Evolutionary conservation across 2,113 vertebrate genomes (phyloP).

Genomic region (Nothocercus julius): DNA sequence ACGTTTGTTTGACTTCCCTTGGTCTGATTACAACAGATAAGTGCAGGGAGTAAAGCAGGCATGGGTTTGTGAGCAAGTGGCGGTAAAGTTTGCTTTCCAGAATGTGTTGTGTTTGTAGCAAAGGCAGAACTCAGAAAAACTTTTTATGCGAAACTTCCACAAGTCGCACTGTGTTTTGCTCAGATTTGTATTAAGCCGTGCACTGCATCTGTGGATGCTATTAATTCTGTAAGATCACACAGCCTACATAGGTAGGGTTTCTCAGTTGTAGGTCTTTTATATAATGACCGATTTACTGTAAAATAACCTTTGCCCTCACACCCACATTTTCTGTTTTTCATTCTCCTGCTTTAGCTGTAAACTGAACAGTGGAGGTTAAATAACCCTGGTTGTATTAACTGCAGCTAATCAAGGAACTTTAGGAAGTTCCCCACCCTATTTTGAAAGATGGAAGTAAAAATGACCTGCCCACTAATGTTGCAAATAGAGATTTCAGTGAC

Average conservation of each 20-base stretch:
- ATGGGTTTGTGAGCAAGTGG: neutral
- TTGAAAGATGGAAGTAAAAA: neutral
- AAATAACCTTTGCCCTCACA: neutral
- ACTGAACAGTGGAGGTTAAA: neutral
- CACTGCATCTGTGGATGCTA: no score
- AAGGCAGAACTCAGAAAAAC: neutral
- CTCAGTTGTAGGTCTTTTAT: neutral
- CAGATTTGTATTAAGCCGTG: neutral
- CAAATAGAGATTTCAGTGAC: neutral
- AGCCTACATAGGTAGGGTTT: neutral
- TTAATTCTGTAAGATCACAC: neutral
- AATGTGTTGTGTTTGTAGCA: neutral
- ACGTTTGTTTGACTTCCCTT: conserved; percentile 68
- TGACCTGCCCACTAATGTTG: neutral
- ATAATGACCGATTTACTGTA: neutral
- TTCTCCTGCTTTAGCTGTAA: neutral
- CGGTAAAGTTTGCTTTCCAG: conserved; percentile 16
- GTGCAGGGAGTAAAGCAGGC: conserved; percentile 29
- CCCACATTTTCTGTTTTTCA: neutral
- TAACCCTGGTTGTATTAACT: neutral
- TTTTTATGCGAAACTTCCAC: neutral
- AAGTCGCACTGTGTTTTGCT: accelerated
- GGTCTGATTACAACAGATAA: conserved; percentile 66
- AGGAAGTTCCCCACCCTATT: neutral
- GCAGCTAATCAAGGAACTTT: neutral